Evolutionary conservation across 1,140 invertebrate species (phyloP).

Genomic region (Pogonognathellus flavescens): DNA sequence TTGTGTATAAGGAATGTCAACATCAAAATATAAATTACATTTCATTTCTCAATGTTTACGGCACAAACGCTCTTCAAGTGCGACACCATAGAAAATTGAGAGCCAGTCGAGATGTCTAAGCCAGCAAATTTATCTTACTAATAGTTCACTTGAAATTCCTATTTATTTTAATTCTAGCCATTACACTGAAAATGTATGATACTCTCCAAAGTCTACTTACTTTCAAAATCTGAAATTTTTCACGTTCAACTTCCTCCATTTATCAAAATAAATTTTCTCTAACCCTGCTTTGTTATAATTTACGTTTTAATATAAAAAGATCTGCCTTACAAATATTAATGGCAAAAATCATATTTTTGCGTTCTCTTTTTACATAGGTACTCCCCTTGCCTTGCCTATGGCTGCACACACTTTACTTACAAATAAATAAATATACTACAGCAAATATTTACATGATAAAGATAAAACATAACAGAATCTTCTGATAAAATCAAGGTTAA

Average conservation of each 20-base stretch:
- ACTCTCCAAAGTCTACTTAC: slow-evolving; percentile 15
- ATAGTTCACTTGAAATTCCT: slow-evolving; percentile 46
- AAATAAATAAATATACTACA: too few species aligned
- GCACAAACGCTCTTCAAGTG: not conserved
- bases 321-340: too few species aligned
- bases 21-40: slow-evolving; percentile 46
- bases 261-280: not conserved
- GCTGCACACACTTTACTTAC: too few species aligned
- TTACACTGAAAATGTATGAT: slow-evolving; percentile 5
- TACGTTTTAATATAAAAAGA: too few species aligned
- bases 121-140: slow-evolving; percentile 36
- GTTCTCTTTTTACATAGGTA: too few species aligned
- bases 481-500: too few species aligned
- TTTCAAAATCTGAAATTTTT: not conserved
- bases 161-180: slow-evolving; percentile 28
- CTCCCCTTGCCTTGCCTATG: too few species aligned
- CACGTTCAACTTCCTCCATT: not conserved
- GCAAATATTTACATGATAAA: too few species aligned
- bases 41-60: slow-evolving; percentile 48
- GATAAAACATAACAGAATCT: too few species aligned
- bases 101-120: slow-evolving; percentile 31
- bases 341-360: too few species aligned
- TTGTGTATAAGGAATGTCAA: slow-evolving; percentile 38
- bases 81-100: slow-evolving; percentile 27
- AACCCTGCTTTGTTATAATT: not conserved